phyloP scores from a whole-genome alignment of 2,888 invertebrate genomes.

The Homarus gammarus region DNA sequence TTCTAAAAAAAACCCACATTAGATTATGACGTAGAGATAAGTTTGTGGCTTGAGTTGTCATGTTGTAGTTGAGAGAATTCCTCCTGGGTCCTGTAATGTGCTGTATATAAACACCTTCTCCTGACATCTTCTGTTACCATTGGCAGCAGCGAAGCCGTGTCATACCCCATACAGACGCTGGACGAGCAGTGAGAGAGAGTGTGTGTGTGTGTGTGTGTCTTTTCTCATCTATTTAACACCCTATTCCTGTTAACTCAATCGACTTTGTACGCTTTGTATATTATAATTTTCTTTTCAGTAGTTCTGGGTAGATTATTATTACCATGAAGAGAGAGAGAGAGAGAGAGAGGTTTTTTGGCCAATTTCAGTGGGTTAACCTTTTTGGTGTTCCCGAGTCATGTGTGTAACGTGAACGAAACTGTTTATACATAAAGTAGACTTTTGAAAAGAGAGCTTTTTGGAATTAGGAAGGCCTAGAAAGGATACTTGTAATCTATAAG shows the following conservation, averaged over 20 bases:
- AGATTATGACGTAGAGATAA: too few species aligned
- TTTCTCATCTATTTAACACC: background rate
- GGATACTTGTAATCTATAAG: constrained; percentile 63
- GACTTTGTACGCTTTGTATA: background rate
- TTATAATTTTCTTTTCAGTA: background rate
- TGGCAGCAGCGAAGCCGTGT: background rate
- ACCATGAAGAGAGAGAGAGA: too few species aligned
- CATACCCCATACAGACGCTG: background rate
- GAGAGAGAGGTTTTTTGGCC: too few species aligned
- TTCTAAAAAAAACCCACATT: too few species aligned
- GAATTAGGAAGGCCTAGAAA: constrained; percentile 46
- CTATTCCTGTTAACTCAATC: background rate
- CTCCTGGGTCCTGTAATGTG: too few species aligned
- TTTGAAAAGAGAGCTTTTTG: constrained; percentile 59
- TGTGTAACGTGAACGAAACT: constrained; percentile 19
- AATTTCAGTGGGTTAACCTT: constrained; percentile 12
- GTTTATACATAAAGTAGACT: constrained; percentile 46
- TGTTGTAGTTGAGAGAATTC: too few species aligned
- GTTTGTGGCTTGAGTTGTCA: too few species aligned
- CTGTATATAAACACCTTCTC: too few species aligned
- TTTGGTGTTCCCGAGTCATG: background rate
- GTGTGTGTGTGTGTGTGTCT: background rate
- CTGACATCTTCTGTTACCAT: background rate
- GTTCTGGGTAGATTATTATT: background rate
- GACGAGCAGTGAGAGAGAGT: background rate